Evolutionary conservation across 2,113 vertebrate species (phyloP).

Genomic region (Pelodiscus sinensis): DNA sequence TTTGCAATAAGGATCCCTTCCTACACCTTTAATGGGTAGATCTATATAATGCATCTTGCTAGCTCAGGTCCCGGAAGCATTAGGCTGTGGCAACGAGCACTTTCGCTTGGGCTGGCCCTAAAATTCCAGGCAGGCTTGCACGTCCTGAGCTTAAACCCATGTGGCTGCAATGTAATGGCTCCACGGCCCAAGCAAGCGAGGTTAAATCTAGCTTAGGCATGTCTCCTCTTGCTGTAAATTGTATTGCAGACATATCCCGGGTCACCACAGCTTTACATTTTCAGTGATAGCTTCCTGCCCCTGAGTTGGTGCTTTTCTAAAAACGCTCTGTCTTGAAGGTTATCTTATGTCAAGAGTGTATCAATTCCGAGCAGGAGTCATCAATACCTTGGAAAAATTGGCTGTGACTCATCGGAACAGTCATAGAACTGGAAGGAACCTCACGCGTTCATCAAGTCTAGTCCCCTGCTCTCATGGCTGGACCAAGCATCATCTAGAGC

Average conservation of each 20-base stretch:
- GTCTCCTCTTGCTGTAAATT: background rate
- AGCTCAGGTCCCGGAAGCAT: background rate
- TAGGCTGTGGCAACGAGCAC: background rate
- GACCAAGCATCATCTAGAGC: no score
- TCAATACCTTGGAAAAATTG: background rate
- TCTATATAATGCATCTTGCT: no score
- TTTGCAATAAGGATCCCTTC: constrained; percentile 49
- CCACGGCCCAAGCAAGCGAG: background rate
- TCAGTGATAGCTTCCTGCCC: background rate
- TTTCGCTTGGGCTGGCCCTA: background rate
- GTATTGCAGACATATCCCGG: background rate
- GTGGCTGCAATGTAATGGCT: background rate
- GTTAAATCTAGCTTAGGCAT: background rate
- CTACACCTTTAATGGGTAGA: background rate
- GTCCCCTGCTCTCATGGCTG: no score
- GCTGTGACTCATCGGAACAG: background rate
- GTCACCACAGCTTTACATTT: constrained; percentile 43
- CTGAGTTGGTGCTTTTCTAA: background rate
- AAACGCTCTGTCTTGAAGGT: constrained; percentile 17
- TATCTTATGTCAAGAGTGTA: background rate
- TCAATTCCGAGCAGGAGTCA: background rate
- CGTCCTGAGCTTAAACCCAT: background rate
- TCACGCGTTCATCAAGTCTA: no score
- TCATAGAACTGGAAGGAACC: no score
- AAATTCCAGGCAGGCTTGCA: background rate